Evolutionary conservation across 2,113 vertebrate species (phyloP), one percentile per base, ranked within the genome.

Genomic region (Rhabdomys dilectus): DNA sequence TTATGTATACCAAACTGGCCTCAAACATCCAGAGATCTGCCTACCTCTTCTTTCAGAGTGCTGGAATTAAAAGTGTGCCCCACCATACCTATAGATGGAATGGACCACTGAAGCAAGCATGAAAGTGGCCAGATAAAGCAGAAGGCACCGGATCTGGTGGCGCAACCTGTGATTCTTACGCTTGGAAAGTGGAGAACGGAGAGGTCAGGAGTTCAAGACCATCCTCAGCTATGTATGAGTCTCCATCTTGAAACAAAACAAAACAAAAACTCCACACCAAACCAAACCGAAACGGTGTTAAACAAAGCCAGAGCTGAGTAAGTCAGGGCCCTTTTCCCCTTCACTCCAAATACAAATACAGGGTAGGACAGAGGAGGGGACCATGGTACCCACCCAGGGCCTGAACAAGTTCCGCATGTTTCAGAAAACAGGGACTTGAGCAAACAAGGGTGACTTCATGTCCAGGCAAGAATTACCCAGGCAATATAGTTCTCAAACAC

Each of bases 401-500:
- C 76, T 60, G 45, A 29, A 39, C 53, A 87, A 89, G 62, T 13
- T 85, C 60, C 81, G 80, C 21, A 12, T 78, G 68, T 95, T 88
- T 95, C 68, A 84, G 24, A 39, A 56, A 17, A 39, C 95, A 51
- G 93, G 31, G 53, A 68, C 62, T 24, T 92, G 31, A 92, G 60
- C n/a, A 92, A 96, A 90, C 80, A 90, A 4, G 56, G 75, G 29
- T 9, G 39, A 73, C 68, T 91, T 84, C 29, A 1, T 56, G 84
- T 76, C 62, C 77, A 66, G 48, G 45, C 73, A 95, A 77, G 84
- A 96, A 72, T 56, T 70, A 53, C 77, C 81, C 64, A 51, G 56
- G 39, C 26, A 53, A 86, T 75, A 88, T 53, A 36, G 42, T 85
- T 77, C 82, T 70, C 70, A 68, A 39, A 93, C 64, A 82, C 36